These are phyloP conservation scores for Melitaea cinxia DNA, from an alignment of 1,140 invertebrate species.

Conservation along the genomic window DNA sequence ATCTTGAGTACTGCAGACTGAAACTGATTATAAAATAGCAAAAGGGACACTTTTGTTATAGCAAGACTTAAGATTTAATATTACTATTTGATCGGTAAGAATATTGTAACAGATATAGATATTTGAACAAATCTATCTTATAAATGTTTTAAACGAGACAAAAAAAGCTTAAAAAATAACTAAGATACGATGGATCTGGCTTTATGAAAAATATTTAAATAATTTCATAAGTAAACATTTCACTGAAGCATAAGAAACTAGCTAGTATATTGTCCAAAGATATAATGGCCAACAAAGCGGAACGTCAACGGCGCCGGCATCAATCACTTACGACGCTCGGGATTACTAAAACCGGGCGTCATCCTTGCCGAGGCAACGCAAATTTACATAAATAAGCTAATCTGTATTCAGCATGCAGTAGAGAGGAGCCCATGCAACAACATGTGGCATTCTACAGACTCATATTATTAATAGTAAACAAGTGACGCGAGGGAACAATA, in stretches of 20 bases:
- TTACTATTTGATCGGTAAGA: too few species aligned
- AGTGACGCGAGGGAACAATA: constrained; percentile 50
- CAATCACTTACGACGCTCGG: constrained; percentile 67
- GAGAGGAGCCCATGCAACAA: constrained; percentile 69
- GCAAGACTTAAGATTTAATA: background rate
- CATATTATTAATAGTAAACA: constrained; percentile 73
- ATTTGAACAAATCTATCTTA: too few species aligned
- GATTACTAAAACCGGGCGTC: constrained; percentile 63
- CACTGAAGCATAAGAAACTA: background rate
- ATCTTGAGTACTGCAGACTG: constrained; percentile 32
- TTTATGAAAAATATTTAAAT: background rate
- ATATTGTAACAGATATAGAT: too few species aligned
- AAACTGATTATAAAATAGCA: constrained; percentile 23
- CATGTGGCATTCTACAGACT: constrained; percentile 72
- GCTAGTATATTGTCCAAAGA: constrained; percentile 20
- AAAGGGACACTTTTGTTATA: background rate
- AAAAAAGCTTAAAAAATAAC: background rate
- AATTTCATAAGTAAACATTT: background rate
- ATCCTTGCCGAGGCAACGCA: constrained; percentile 58
- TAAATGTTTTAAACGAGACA: too few species aligned
- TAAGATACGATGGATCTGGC: background rate
- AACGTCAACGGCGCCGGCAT: constrained; percentile 62
- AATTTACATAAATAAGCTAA: constrained; percentile 79
- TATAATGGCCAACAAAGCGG: constrained; percentile 51
- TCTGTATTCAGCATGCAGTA: constrained; percentile 74